phyloP scores from a whole-genome alignment of 2,113 vertebrate genomes.

The Misgurnus mizolepis region DNA sequence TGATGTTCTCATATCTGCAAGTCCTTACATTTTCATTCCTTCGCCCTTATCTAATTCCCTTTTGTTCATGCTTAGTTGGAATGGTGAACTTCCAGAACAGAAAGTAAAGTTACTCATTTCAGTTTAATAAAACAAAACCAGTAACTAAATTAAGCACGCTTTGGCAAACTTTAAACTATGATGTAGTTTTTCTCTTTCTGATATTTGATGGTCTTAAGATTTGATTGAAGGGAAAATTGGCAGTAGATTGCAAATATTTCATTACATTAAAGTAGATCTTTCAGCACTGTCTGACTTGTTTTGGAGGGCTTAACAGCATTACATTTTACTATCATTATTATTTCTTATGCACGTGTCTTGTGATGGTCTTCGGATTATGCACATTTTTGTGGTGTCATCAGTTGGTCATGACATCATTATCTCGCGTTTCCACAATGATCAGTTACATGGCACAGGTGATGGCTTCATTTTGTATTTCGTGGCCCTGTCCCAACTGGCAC shows the following conservation, averaged over 20 bases:
- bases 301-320: too few species aligned
- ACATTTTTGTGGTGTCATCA: too few species aligned
- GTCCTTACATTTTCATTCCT: conserved; percentile 18
- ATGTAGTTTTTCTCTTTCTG: not conserved
- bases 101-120: not conserved
- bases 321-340: too few species aligned
- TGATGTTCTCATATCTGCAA: conserved; percentile 45
- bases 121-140: not conserved
- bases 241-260: not conserved
- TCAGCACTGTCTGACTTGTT: too few species aligned
- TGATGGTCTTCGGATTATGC: too few species aligned
- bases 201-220: not conserved
- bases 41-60: conserved; percentile 8
- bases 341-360: too few species aligned
- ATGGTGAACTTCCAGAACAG: conserved; percentile 14
- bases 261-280: not conserved
- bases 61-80: conserved; percentile 2
- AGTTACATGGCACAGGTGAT: too few species aligned
- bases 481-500: too few species aligned
- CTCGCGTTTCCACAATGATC: too few species aligned
- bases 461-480: not conserved
- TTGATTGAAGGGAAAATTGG: too few species aligned
- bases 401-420: too few species aligned
- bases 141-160: not conserved
- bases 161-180: not conserved